phyloP scores from a whole-genome alignment of 2,113 vertebrate genomes.

The Pithys albifrons region DNA sequence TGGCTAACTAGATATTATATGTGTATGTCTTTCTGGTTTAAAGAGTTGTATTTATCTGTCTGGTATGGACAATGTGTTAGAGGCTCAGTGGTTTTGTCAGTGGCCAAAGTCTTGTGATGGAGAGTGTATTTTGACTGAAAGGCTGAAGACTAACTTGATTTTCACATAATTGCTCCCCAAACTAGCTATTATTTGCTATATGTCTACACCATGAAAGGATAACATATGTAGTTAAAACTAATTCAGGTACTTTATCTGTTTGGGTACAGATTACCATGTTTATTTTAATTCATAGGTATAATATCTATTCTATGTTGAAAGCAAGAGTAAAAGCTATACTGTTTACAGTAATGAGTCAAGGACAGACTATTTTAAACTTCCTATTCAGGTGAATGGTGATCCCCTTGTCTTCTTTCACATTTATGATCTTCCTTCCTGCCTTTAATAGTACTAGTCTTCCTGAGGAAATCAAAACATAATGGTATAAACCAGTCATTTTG shows the following conservation, averaged over 20 bases:
- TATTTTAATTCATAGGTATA: not conserved
- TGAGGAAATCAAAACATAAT: slow-evolving; percentile 48
- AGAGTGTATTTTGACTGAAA: not conserved
- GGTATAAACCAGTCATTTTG: not conserved
- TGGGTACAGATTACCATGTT: not conserved
- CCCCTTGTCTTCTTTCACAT: slow-evolving; percentile 2
- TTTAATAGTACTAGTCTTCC: slow-evolving; percentile 29
- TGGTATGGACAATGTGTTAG: not conserved
- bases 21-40: not conserved
- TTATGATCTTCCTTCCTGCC: slow-evolving; percentile 47
- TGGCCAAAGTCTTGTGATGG: not conserved
- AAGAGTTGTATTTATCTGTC: not conserved
- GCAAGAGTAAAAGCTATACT: not conserved
- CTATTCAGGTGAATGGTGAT: slow-evolving; percentile 28
- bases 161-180: not conserved
- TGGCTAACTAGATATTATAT: not conserved
- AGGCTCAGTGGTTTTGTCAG: not conserved
- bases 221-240: not conserved
- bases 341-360: not conserved
- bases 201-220: accelerated
- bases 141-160: not conserved
- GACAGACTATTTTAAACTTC: slow-evolving; percentile 14
- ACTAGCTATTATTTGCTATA: not conserved
- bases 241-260: not conserved
- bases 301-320: not conserved